phyloP scores from a whole-genome alignment of 2,113 vertebrate genomes.

The Chrysemys picta region DNA sequence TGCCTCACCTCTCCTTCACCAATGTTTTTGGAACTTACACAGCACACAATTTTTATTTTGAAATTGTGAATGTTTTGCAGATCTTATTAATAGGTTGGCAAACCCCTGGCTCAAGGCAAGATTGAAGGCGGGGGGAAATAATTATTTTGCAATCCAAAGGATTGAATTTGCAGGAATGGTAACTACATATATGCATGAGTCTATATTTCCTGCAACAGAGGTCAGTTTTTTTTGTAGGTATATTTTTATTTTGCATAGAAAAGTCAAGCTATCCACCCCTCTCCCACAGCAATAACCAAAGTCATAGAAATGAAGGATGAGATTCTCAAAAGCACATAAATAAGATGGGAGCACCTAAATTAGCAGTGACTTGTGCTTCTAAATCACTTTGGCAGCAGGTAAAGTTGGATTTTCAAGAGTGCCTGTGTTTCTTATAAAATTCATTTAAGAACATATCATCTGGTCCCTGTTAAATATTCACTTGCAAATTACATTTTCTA shows the following conservation, averaged over 20 bases:
- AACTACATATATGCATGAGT: not conserved
- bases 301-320: not conserved
- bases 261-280: not conserved
- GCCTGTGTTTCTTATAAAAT: not conserved
- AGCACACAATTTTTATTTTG: fast-evolving
- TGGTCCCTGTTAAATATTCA: not conserved
- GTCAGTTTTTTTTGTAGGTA: not conserved
- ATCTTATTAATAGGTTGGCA: not conserved
- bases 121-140: not conserved
- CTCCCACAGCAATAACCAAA: fast-evolving
- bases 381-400: not conserved
- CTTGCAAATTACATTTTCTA: not conserved
- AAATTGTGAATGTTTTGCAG: not conserved
- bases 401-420: not conserved
- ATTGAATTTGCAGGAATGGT: not conserved
- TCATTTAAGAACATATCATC: not conserved
- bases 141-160: not conserved
- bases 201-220: not conserved
- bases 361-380: not conserved
- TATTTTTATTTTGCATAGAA: not conserved
- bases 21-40: not conserved
- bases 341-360: not conserved
- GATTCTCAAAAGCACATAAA: not conserved
- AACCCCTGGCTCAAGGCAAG: not conserved
- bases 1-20: not conserved